Base-by-base conservation (phyloP, 2,113 vertebrate species). In the Mandrillus leucophaeus region DNA sequence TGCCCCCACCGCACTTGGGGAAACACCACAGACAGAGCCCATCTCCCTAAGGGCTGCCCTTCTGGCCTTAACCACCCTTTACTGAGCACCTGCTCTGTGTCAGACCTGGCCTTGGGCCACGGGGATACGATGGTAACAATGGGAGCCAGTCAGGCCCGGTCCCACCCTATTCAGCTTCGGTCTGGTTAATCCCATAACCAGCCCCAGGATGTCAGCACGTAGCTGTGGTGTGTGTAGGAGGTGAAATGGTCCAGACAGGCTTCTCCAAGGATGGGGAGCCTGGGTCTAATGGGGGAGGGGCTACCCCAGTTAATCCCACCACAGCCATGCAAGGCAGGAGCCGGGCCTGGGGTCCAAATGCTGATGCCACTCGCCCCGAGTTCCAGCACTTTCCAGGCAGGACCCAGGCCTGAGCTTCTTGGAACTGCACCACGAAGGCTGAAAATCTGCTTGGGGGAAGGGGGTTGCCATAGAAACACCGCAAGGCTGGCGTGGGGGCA, bases 361-460 rank as follows among this genome's bases (percentile, higher is more conserved):
- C 0, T 0, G 20, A 8, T 30, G 17, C 6, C 0, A 13, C 12
- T 3, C 0, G 8, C 75, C 20, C 66, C 8, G 20, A 0, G 81
- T 48, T 23, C 66, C 0, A 1, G 86, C 25, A 8, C 30, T 11
- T 50, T 32, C 22, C 27, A 5, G 70, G 64, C 13, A 32, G 82
- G n/a, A n/a, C 81, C 20, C 35, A 40, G 73, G n/a, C 18, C 52
- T 18, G 45, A 8, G 64, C 25, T 20, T 23, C n/a, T 35, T 32
- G 52, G 72, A 43, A 11, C 4, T 25, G 6, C 32, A 30, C 14
- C n/a, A 35, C 17, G 23, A 35, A 13, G 30, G 22, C 59, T 22
- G 70, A 18, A 11, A 25, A 59, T n/a, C 72, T 16, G 32, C 25
- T 45, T 20, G 17, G 10, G n/a, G 2, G 8, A 4, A 20, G 35